Conservation (phyloP, 1,140 invertebrate genomes). For the Atta cephalotes region DNA sequence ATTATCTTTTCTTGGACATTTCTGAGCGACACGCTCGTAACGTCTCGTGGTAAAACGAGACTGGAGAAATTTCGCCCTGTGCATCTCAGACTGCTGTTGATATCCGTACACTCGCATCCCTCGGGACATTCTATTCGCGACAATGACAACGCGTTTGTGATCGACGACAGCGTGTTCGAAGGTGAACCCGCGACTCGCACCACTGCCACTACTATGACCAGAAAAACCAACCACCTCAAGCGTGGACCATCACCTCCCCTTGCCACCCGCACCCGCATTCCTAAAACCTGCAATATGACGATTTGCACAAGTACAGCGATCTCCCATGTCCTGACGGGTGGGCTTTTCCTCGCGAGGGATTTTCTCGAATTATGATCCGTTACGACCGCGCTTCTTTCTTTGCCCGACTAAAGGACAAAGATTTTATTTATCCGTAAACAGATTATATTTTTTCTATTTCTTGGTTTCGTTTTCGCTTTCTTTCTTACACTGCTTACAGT, state of each 20-base stretch:
- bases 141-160: background rate
- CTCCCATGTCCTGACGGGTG: conserved; percentile 77
- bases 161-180: conserved; percentile 32
- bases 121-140: conserved; percentile 70
- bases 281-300: conserved; percentile 79
- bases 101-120: conserved; percentile 76
- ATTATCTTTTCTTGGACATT: conserved; percentile 68
- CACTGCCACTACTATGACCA: conserved; percentile 82
- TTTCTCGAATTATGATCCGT: conserved; percentile 9
- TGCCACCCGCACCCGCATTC: conserved; percentile 83
- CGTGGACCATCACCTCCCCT: conserved; percentile 76
- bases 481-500: background rate
- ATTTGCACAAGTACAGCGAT: conserved; percentile 69
- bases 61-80: conserved; percentile 71
- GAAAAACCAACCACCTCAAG: conserved; percentile 76
- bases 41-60: conserved; percentile 62
- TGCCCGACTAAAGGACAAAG: background rate
- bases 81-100: conserved; percentile 70
- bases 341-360: conserved; percentile 34
- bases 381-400: conserved; percentile 1
- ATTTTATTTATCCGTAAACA: conserved; percentile 5
- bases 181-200: conserved; percentile 57
- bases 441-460: background rate
- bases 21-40: conserved; percentile 68
- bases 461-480: background rate